Conservation (phyloP, 2,888 invertebrate genomes). For the Camponotus fellah region DNA sequence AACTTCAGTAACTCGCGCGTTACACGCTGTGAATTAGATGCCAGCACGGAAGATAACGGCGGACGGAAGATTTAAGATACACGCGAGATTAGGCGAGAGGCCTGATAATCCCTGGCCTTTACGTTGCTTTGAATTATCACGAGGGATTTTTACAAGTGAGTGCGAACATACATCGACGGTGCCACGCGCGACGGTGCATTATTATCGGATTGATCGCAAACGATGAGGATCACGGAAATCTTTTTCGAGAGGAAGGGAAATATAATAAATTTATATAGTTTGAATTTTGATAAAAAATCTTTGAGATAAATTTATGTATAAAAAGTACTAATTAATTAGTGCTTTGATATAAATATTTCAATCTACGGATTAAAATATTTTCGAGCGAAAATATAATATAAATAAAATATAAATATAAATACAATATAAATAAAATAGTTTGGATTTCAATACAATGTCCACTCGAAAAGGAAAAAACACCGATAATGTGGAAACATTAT, state of each 20-base stretch:
- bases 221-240: neutral
- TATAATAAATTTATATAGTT: neutral
- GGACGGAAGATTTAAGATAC: slow-evolving; percentile 53
- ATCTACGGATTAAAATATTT: neutral
- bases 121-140: slow-evolving; percentile 34
- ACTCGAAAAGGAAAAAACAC: neutral
- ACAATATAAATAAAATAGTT: no score
- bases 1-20: slow-evolving; percentile 51
- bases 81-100: slow-evolving; percentile 46
- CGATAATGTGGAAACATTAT: neutral
- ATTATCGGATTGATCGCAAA: slow-evolving; percentile 5
- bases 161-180: slow-evolving; percentile 20
- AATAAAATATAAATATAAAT: no score
- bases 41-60: slow-evolving; percentile 42
- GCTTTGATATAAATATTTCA: neutral
- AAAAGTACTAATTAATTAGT: neutral
- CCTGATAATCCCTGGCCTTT: slow-evolving; percentile 30
- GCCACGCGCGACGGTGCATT: slow-evolving; percentile 39
- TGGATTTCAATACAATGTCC: neutral
- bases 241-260: neutral
- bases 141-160: slow-evolving; percentile 19
- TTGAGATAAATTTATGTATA: neutral
- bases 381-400: no score
- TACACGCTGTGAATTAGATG: slow-evolving; percentile 47
- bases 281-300: no score